Evolutionary conservation across 2,888 invertebrate species (phyloP).

Genomic region (Hypolimnas misippus): DNA sequence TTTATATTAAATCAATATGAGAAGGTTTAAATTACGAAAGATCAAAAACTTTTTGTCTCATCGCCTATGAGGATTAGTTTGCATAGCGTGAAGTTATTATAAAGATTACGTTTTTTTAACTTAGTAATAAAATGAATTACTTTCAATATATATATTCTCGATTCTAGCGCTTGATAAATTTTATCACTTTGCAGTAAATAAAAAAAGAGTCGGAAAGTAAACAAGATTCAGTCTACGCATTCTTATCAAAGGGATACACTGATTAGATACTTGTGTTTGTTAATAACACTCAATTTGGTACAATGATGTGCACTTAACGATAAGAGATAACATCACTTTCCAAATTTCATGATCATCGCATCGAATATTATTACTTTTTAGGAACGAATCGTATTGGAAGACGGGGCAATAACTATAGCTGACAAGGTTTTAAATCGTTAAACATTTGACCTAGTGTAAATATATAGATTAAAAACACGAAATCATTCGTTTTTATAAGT

Average conservation of each 20-base stretch:
- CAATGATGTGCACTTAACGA: conserved; percentile 27
- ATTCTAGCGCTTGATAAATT: not conserved
- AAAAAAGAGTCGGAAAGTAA: not conserved
- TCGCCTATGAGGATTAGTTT: no score
- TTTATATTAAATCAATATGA: no score
- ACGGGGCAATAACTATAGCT: not conserved
- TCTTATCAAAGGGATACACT: conserved; percentile 23
- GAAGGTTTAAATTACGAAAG: no score
- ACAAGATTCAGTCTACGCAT: conserved; percentile 2
- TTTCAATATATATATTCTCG: not conserved
- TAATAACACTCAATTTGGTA: conserved; percentile 26
- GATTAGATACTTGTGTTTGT: conserved; percentile 35
- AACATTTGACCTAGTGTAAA: not conserved
- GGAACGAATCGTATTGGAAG: not conserved
- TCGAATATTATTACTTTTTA: not conserved
- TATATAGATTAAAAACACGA: not conserved
- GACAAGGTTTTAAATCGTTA: not conserved
- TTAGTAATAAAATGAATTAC: no score
- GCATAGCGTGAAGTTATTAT: no score
- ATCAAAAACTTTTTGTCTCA: no score
- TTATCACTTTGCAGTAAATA: not conserved
- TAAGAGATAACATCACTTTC: conserved; percentile 23
- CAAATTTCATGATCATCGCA: conserved; percentile 9
- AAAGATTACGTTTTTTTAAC: no score
- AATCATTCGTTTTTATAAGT: not conserved